Conservation (phyloP, 1,140 invertebrate species). For the Ceratina australensis region DNA sequence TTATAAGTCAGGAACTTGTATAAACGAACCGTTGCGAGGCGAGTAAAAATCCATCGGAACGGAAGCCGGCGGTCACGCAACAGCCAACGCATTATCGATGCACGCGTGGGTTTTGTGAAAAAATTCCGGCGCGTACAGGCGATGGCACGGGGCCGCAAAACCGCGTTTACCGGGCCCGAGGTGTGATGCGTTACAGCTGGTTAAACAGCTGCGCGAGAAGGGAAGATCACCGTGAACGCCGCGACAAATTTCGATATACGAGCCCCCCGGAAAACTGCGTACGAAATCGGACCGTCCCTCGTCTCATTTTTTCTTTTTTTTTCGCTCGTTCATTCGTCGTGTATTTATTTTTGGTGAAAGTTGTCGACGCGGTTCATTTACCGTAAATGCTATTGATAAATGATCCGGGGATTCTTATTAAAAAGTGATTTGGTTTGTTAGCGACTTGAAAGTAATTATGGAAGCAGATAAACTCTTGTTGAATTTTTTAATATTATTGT, state of each 20-base stretch:
- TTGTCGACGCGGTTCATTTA: not conserved
- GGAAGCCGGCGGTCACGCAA: slow-evolving; percentile 58
- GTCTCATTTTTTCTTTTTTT: no score
- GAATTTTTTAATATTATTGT: no score
- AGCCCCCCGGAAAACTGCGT: slow-evolving; percentile 36
- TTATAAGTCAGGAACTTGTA: no score
- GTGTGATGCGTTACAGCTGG: slow-evolving; percentile 68
- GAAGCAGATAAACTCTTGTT: no score
- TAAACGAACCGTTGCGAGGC: slow-evolving; percentile 8
- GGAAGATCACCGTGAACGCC: slow-evolving; percentile 50
- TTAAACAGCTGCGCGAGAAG: slow-evolving; percentile 65
- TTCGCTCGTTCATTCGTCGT: not conserved
- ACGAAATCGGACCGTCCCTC: slow-evolving; percentile 37
- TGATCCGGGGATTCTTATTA: not conserved
- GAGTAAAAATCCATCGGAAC: slow-evolving; percentile 28
- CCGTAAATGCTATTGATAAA: not conserved
- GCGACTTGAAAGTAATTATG: no score
- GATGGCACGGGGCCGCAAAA: slow-evolving; percentile 15
- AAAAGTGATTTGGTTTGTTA: no score
- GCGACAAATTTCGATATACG: slow-evolving; percentile 59
- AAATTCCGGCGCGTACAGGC: slow-evolving; percentile 50
- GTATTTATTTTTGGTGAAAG: slow-evolving; percentile 11
- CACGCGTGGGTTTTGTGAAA: slow-evolving; percentile 62
- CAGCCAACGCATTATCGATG: slow-evolving; percentile 51
- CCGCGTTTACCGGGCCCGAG: slow-evolving; percentile 44